Evolutionary conservation across 2,888 invertebrate species (phyloP), one percentile per base, ranked within the genome.

Genomic region (Belgica antarctica): DNA sequence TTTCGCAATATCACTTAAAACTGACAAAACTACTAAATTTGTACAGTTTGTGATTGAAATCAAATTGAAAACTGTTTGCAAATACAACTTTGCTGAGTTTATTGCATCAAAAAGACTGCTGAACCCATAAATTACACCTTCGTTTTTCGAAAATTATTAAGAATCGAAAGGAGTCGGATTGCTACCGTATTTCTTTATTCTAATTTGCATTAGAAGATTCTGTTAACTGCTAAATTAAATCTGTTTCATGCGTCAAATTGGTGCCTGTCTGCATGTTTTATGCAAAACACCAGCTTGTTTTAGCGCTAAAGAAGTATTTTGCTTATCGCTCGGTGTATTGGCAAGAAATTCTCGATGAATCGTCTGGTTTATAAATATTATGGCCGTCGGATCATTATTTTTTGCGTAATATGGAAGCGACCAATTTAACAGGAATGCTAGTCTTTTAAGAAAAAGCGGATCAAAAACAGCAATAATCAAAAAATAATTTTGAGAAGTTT

Each of bases 341-440:
- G n/a, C n/a, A 22, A n/a, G 52, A 31, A 52, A 19, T 17, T 52
- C 12, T 52, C 52, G 52, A 2, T 52, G 19, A 41, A n/a, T 17
- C 52, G 22, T 52, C 22, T n/a, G 27, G 27, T 52, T 22, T 52
- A 52, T 22, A 52, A 52, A 17, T 52, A 17, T n/a, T 41, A 4
- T 57, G 10, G 4, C 57, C n/a, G 19, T 57, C 24, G 27, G 15
- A 27, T 62, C 34, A 31, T 28, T 62, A 4, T 24, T 65, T 41
- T 65, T 65, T 65, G 63, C 63, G 63, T 65, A 65, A 65, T 41
- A 22, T 65, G 46, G 63, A 65, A 65, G 63, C 46, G n/a, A n/a
- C 22, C 15, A 65, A 46, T 65, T n/a, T n/a, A n/a, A n/a, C n/a
- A n/a, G n/a, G n/a, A n/a, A n/a, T n/a, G n/a, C n/a, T n/a, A n/a